Conservation (phyloP, 2,797 vertebrate species). For the Notolepis coatsorum region DNA sequence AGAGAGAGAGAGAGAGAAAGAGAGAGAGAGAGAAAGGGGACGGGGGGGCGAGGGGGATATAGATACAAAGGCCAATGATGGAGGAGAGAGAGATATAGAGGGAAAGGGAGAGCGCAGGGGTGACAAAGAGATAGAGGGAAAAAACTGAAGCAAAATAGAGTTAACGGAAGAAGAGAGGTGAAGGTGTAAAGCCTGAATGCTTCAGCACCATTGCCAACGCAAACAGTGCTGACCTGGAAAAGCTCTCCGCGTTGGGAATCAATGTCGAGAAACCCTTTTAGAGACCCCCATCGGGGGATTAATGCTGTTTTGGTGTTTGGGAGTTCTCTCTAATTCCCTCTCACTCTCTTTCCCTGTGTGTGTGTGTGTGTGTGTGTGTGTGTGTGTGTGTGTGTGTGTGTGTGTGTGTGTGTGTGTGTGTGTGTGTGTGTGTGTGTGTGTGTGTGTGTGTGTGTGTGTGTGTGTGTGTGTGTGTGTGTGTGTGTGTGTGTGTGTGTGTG, state of each 20-base stretch:
- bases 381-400: constrained; percentile 18
- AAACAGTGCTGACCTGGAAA: constrained; percentile 76
- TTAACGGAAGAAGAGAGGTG: constrained; percentile 72
- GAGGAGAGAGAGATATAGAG: no score
- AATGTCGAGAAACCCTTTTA: constrained; percentile 70
- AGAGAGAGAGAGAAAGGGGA: constrained; percentile 1
- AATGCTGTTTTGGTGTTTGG: constrained; percentile 67
- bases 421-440: constrained; percentile 34
- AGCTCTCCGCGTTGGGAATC: constrained; percentile 60
- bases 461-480: neutral
- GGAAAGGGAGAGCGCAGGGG: neutral
- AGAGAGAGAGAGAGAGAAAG: neutral
- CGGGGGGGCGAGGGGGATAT: neutral
- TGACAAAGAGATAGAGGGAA: neutral
- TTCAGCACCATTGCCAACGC: constrained; percentile 57
- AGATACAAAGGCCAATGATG: no score
- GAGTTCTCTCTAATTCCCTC: constrained; percentile 12
- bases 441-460: constrained; percentile 14
- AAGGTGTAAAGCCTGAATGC: constrained; percentile 69
- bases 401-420: neutral
- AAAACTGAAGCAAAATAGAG: no score
- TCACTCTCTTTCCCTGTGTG: constrained; percentile 32
- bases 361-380: constrained; percentile 21
- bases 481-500: no score
- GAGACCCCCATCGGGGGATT: constrained; percentile 67